Percentiles rank a stretch among this genome's conserved stretches.
Evolutionary conservation across 2,113 vertebrate genomes (phyloP).

Genomic region (Ovis canadensis): DNA sequence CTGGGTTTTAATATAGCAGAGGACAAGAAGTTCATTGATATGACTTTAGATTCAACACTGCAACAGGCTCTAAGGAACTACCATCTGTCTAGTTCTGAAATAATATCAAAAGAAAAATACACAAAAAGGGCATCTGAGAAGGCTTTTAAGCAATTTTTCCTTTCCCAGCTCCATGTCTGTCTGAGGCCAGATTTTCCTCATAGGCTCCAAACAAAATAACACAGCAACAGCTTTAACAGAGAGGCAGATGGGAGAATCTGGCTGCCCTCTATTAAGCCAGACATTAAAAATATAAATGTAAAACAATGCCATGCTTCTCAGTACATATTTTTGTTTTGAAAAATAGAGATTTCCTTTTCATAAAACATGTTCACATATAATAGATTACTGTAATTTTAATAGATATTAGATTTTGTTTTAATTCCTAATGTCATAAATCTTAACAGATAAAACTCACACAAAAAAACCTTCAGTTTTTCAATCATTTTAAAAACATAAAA

Average conservation of each 20-base stretch:
- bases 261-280: background rate
- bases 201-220: background rate
- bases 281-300: background rate
- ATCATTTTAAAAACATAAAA: slow-evolving; percentile 1
- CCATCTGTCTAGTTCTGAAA: background rate
- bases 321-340: background rate
- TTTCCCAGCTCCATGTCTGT: background rate
- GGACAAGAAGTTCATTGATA: background rate
- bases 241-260: background rate
- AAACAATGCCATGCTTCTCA: background rate
- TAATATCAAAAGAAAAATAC: background rate
- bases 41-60: background rate
- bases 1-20: background rate
- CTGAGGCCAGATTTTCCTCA: background rate
- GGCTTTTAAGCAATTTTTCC: background rate
- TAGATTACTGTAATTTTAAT: background rate
- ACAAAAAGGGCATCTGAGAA: background rate
- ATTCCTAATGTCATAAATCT: background rate
- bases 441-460: background rate
- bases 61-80: background rate
- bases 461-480: background rate
- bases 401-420: background rate
- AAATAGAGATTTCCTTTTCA: background rate
- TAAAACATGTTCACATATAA: background rate
- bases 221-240: background rate